Percentiles rank a stretch among this genome's conserved stretches.
Evolutionary conservation across 2,888 invertebrate species (phyloP).

Genomic region (Tiliacea citrago): DNA sequence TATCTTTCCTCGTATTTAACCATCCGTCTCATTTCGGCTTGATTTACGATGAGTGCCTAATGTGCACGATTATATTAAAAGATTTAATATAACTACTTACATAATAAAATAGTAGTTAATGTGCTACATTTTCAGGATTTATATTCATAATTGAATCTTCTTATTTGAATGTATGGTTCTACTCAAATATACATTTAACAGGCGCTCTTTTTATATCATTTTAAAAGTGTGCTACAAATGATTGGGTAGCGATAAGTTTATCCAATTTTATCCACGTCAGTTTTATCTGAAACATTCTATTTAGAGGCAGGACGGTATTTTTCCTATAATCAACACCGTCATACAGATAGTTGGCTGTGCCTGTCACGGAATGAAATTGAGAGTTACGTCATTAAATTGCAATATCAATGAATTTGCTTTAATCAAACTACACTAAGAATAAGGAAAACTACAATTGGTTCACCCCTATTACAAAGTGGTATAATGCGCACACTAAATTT

Average conservation of each 20-base stretch:
- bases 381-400: slow-evolving; percentile 11
- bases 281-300: slow-evolving; percentile 58
- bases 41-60: slow-evolving; percentile 53
- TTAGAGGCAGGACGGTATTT: slow-evolving; percentile 38
- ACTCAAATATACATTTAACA: slow-evolving; percentile 3
- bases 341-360: slow-evolving; percentile 41
- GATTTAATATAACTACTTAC: slow-evolving; percentile 27
- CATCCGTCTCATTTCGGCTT: slow-evolving; percentile 28
- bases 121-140: slow-evolving; percentile 43
- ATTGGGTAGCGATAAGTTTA: slow-evolving; percentile 56
- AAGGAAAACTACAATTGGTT: background rate
- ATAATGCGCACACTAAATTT: too few species aligned
- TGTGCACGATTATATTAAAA: slow-evolving; percentile 41
- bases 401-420: background rate
- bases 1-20: slow-evolving; percentile 34
- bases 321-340: slow-evolving; percentile 51
- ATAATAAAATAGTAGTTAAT: slow-evolving; percentile 43
- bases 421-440: background rate
- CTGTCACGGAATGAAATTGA: slow-evolving; percentile 34
- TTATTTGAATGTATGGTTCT: slow-evolving; percentile 20
- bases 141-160: slow-evolving; percentile 39
- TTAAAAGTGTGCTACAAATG: slow-evolving; percentile 26
- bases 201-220: slow-evolving; percentile 1
- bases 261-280: slow-evolving; percentile 54
- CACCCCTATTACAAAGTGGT: background rate